Evolutionary conservation across 1,140 invertebrate genomes (phyloP).

Genomic region (Macrobrachium nipponense): DNA sequence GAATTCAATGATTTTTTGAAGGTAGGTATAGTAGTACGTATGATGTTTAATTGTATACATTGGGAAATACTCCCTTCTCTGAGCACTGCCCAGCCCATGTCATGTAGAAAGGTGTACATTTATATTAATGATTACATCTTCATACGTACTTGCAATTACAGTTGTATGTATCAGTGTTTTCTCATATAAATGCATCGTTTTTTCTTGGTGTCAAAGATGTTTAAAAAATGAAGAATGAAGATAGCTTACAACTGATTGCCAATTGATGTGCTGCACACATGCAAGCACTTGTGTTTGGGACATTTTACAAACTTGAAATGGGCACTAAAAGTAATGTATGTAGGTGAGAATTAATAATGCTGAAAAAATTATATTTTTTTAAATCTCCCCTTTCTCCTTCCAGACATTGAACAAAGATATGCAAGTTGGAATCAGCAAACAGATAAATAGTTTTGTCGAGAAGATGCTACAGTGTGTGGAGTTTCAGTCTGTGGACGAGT

Average conservation of each 20-base stretch:
- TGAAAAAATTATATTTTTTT: neutral
- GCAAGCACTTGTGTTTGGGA: no score
- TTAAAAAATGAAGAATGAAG: no score
- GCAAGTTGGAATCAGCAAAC: slow-evolving; percentile 49
- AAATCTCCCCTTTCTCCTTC: neutral
- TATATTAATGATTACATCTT: neutral
- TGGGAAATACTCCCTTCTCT: neutral
- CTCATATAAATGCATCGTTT: no score
- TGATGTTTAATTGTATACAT: slow-evolving; percentile 39
- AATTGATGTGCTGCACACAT: no score
- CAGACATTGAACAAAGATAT: slow-evolving; percentile 57
- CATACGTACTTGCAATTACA: no score
- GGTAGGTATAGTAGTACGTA: slow-evolving; percentile 63
- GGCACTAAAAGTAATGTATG: neutral
- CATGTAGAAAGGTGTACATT: neutral
- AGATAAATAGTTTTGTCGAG: slow-evolving; percentile 50
- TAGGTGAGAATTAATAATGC: neutral
- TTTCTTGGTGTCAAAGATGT: no score
- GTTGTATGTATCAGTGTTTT: neutral
- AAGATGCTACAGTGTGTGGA: slow-evolving; percentile 48
- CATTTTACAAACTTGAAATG: neutral
- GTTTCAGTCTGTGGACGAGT: slow-evolving; percentile 78
- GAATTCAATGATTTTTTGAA: slow-evolving; percentile 61
- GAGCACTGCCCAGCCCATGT: neutral
- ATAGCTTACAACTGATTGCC: no score